Evolutionary conservation across 1,140 invertebrate species (phyloP), one percentile per base, ranked within the genome.

Genomic region (Zaprionus tsacasi): DNA sequence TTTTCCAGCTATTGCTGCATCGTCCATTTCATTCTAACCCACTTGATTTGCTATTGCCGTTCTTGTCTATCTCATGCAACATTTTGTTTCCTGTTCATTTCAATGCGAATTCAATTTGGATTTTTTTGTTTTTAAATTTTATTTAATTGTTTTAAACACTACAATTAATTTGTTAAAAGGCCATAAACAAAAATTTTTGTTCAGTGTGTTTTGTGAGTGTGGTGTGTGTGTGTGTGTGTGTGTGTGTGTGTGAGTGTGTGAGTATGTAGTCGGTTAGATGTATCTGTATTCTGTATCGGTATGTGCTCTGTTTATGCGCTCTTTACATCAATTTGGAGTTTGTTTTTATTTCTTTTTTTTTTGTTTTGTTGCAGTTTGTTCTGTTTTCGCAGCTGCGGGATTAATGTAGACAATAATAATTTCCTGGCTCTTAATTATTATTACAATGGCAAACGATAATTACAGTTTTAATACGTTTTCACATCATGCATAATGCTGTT

Each of bases 141-240:
- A 73, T 77, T 77, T 58, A 73, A 67, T 77, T 73, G 61, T 77
- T 77, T 73, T 73, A 67, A 73, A 77, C 69, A 77, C 70, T 77
- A 77, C 75, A 73, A 73, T 73, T 77, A 77, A 77, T 73, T 77
- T 65, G 61, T 77, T 73, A 77, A 77, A 77, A 77, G 75, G 75
- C 75, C 70, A 68, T 77, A 68, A 77, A 77, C 70, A 68, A 77
- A 77, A 68, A 50, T 50, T 58, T 76, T 71, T 63, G 74, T 73
- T 57, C 35, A 63, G 58, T 65, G 54, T 65, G 36, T 45, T 43
- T 17, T 45, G 15, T 56, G 45, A 35, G 15, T 21, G 21, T 21
- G 17, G 17, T 65, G 43, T 70, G 21, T 61, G 45, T 58, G 25
- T 67, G 33, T 61, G 27, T 54, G 17, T 43, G 45, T 6, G 15